Evolutionary conservation across 1,140 invertebrate genomes (phyloP), one percentile per base, ranked within the genome.

Genomic region (Tetramorium alpestre): DNA sequence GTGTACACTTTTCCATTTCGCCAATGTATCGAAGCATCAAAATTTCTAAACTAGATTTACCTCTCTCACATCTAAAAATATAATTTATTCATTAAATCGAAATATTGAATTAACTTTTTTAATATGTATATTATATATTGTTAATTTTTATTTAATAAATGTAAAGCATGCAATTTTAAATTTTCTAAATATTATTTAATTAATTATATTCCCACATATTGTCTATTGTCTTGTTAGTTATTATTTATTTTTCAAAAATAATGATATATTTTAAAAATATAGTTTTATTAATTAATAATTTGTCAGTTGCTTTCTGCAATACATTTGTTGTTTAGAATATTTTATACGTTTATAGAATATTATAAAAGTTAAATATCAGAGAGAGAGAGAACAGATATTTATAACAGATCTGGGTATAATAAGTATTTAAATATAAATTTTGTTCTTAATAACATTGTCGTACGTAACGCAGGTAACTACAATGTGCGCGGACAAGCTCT

Each of bases 401-500:
- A 28, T 49, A 69, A 41, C 18, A 64, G 25, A 64, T 33, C 33
- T 18, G 4, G 8, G 28, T 49, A 49, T 49, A 49, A 70, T 51
- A 51, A 18, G 51, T 47, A 72, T 33, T 33, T 62, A n/a, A 54
- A 64, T 72, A 73, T 33, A 47, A 47, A 49, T 13, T 44, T 44
- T 33, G n/a, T 28, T 88, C 0, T 25, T 3, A 13, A 2, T 18
- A 44, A 76, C 62, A 18, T 64, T 33, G 16, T 64, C 16, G 6
- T 38, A 65, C 18, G 38, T 65, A 64, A 38, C 18, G 28, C 67
- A 97, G 96, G 96, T 97, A 51, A 96, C 97, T 89, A 89, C 95
- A 54, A 96, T 95, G 11, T 97, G 97, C 87, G 95, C 96, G 1
- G 96, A 97, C 86, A 96, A 94, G 54, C 95, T 93, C 8, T 94